Conservation (phyloP, 2,113 vertebrate genomes). For the Myiopsitta monachus region DNA sequence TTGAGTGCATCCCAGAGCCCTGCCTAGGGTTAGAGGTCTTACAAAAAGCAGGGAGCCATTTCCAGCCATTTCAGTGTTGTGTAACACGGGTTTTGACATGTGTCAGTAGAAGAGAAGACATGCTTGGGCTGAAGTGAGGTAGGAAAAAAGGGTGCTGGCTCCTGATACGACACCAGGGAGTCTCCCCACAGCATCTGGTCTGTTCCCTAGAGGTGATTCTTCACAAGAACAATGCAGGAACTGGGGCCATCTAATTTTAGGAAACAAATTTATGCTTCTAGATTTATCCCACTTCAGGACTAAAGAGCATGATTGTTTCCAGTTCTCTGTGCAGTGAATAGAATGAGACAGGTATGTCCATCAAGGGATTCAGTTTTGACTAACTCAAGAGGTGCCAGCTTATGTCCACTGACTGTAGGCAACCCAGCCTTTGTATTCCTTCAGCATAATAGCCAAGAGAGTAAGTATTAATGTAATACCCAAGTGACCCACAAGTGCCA, state of each 20-base stretch:
- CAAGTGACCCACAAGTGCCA: neutral
- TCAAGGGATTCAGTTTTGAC: neutral
- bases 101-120: constrained; percentile 6
- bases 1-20: neutral
- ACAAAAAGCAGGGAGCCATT: neutral
- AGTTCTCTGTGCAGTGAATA: neutral
- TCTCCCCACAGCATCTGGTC: neutral
- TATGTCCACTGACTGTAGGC: neutral
- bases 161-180: neutral
- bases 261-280: neutral
- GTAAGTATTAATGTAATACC: neutral
- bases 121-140: neutral
- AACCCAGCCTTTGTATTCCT: neutral
- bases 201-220: neutral
- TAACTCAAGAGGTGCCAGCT: neutral
- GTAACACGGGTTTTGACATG: neutral
- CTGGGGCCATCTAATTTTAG: neutral
- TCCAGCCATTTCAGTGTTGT: constrained; percentile 10
- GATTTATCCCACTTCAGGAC: neutral
- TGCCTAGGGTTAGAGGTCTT: neutral
- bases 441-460: neutral
- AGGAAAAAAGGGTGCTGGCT: neutral
- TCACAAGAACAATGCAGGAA: neutral
- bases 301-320: neutral
- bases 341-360: fast-evolving